Evolutionary conservation across 2,797 vertebrate species (phyloP), one percentile per base, ranked within the genome.

Genomic region (Micrastur ruficollis): DNA sequence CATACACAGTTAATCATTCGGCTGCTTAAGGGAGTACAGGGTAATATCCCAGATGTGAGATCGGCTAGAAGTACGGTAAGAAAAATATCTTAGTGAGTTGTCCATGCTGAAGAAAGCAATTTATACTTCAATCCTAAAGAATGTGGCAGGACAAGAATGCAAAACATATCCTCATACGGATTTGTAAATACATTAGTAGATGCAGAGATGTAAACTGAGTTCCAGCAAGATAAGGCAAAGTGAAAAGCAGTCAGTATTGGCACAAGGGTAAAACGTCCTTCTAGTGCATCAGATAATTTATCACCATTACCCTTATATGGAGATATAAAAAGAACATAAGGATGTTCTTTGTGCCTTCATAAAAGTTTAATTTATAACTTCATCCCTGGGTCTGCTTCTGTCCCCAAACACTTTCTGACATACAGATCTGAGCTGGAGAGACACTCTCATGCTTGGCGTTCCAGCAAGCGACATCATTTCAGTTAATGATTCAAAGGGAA

Each of bases 281-380:
- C 78, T 32, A 40, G 40, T 40, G 25, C 62, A 38, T n/a, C 84
- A 79, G 80, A 58, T 93, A 68, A 85, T 84, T 94, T 87, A 68
- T 87, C 38, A 73, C 70, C 27, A 4, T 82, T 68, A 62, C 62
- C 65, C 85, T 81, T 72, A 68, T 65, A 65, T 6, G 40, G 78
- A 50, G 88, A 75, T 56, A 79, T 61, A 65, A 72, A 94, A 95
- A 88, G 93, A 94, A 87, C 71, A 76, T 40, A 63, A 61, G 81
- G 84, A 65, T 89, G 67, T 49, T 78, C 72, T 66, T 80, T 22
- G 55, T 38, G 82, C 63, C 75, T 91, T 88, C 87, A 63, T 91
- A 71, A 83, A 95, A 74, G n/a, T 76, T 91, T 85, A 93, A 95
- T 93, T 93, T 90, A 71, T 56, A 73, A 36, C 90, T 80, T 88